phyloP scores from a whole-genome alignment of 2,797 vertebrate genomes.

The Valencia hispanica region DNA sequence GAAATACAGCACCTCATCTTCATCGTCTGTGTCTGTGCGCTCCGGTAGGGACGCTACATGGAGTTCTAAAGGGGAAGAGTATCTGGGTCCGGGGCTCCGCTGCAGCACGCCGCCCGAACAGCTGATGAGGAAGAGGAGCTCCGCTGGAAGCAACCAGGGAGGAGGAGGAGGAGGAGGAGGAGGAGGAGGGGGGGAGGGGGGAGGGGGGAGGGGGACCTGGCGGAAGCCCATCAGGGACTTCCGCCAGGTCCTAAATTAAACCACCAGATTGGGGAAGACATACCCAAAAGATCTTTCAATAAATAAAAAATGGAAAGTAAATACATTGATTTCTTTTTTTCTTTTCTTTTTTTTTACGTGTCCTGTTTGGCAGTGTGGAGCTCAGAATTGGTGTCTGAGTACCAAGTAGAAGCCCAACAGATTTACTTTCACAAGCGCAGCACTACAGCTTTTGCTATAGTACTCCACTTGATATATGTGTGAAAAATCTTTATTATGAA shows the following conservation, averaged over 20 bases:
- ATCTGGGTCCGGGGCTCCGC: constrained; percentile 31
- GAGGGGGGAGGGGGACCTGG: constrained; percentile 16
- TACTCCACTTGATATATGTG: no score
- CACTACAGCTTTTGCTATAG: no score
- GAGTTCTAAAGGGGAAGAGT: constrained; percentile 12
- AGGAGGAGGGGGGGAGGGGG: background rate
- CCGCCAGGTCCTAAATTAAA: constrained; percentile 78
- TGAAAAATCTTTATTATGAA: no score
- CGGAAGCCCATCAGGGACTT: constrained; percentile 41
- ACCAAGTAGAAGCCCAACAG: no score
- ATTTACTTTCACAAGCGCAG: no score
- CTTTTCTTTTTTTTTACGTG: no score
- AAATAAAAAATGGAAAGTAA: no score
- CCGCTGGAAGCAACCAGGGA: constrained; percentile 24
- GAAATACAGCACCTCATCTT: constrained; percentile 71
- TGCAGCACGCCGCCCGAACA: constrained; percentile 55
- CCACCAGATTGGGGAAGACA: background rate
- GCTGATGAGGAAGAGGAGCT: constrained; percentile 76
- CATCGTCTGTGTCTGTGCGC: constrained; percentile 55
- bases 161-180: background rate
- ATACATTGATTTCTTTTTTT: no score
- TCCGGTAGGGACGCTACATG: constrained; percentile 54
- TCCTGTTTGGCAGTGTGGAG: no score
- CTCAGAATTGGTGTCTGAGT: no score
- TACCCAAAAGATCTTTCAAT: no score